Evolutionary conservation across 64 coral and sea anemone genomes (phyloP), one percentile per base, ranked within the genome.

Genomic region (Hydrozoanthus tunicans): DNA sequence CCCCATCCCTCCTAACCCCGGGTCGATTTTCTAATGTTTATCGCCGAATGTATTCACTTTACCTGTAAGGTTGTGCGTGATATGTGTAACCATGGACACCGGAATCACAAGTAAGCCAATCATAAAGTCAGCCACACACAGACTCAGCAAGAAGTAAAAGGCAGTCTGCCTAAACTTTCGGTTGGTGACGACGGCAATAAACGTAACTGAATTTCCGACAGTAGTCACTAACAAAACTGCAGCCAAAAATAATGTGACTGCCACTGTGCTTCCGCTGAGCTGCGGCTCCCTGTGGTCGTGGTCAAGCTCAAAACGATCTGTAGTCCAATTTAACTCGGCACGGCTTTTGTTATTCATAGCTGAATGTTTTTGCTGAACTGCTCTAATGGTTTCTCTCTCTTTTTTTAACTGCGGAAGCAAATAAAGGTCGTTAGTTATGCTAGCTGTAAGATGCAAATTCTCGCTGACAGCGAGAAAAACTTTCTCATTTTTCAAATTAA

Each of bases 71-170:
- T 43, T 20, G 60, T 74, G 17, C 9, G 83, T 74, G 13, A 86
- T 26, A 27, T 86, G 83, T 43, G 20, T 73, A 5, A 25, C 65
- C 66, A 86, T 13, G 3, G 83, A 86, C 9, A 86, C 6, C 12
- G 80, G 80, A 17, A 82, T 14, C 17, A 82, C 60, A 5, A 17
- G 10, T 60, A 82, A 82, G 25, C 80, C 80, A 62, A 82, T 65
- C 60, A 64, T 64, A 15, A 82, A 82, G 14, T 82, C 80, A 65
- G 80, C 59, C 24, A 82, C 80, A 51, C 80, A 82, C 10, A 82
- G 59, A 62, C 80, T 82, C 59, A 64, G 80, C 24, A 82, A 15
- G 60, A 82, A 82, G 11, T 51, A 52, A 25, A 64, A 82, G 11
- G 80, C 80, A 51, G 80, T 43, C 15, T 3, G 10, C 59, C 80